Conservation (phyloP, 2,888 invertebrate species). For the Perizoma affinitatum region DNA sequence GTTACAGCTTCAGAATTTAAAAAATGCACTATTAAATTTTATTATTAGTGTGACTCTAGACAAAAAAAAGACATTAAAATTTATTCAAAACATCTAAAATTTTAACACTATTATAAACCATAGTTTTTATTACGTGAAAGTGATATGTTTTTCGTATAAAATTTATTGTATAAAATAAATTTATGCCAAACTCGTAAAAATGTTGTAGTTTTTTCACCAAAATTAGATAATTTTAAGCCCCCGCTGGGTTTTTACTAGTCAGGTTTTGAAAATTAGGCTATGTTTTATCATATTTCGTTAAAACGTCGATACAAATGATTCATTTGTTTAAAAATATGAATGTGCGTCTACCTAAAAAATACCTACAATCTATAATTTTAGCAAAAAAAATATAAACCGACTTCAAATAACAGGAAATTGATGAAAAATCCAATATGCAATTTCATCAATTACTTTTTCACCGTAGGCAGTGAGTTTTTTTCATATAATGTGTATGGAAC, state of each 20-base stretch:
- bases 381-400: too few species aligned
- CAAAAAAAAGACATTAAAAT: conserved; percentile 4
- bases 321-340: not conserved
- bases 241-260: conserved; percentile 18
- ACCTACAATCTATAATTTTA: too few species aligned
- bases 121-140: conserved; percentile 27
- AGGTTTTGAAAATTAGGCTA: conserved; percentile 18
- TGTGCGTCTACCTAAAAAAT: too few species aligned
- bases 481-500: too few species aligned
- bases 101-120: conserved; percentile 27
- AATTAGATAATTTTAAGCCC: conserved; percentile 17
- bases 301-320: conserved; percentile 9
- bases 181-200: conserved; percentile 24
- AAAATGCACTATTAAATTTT: too few species aligned
- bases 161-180: conserved; percentile 27
- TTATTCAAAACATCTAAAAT: conserved; percentile 20
- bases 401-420: too few species aligned
- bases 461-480: too few species aligned
- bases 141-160: conserved; percentile 27
- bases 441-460: too few species aligned
- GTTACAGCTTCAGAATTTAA: too few species aligned
- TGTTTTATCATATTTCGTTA: conserved; percentile 11
- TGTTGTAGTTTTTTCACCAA: conserved; percentile 20
- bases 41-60: conserved; percentile 6
- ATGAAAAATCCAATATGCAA: too few species aligned